phyloP scores from a whole-genome alignment of 1,140 invertebrate species.

The Tetragnatha versicolor region DNA sequence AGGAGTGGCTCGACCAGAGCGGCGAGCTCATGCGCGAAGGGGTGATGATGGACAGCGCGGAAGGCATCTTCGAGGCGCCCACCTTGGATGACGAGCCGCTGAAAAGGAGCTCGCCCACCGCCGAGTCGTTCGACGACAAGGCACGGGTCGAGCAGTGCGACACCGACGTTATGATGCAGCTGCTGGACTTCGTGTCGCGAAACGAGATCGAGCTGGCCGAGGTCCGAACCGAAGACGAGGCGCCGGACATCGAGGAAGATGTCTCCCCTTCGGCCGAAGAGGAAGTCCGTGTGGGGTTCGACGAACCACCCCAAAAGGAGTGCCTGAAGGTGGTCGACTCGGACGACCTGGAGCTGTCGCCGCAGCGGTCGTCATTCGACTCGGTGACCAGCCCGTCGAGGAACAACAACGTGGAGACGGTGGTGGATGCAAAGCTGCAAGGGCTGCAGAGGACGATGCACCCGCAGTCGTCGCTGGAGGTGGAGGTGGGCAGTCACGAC shows the following conservation, averaged over 20 bases:
- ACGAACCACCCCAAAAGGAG: not conserved
- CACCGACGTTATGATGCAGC: constrained; percentile 36
- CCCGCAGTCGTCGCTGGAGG: constrained; percentile 56
- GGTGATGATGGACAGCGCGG: not conserved
- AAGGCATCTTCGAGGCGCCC: constrained; percentile 5
- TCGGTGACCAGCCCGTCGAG: constrained; percentile 46
- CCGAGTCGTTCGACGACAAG: constrained; percentile 55
- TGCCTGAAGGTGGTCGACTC: constrained; percentile 13
- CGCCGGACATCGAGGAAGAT: constrained; percentile 61
- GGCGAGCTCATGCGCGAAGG: constrained; percentile 36
- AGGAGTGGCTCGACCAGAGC: constrained; percentile 50
- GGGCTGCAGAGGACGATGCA: not conserved
- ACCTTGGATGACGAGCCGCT: constrained; percentile 36
- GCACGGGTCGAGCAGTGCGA: constrained; percentile 54
- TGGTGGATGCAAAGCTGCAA: not conserved
- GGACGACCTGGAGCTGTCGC: constrained; percentile 13
- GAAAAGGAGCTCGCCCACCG: constrained; percentile 51
- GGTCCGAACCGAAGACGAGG: constrained; percentile 61
- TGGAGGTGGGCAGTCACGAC: constrained; percentile 55
- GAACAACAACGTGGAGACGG: constrained; percentile 33
- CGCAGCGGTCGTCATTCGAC: constrained; percentile 35
- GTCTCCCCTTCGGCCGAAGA: constrained; percentile 55
- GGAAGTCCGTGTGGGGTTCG: not conserved
- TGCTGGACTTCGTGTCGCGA: constrained; percentile 52
- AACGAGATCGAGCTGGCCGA: constrained; percentile 60